A percentile compares a stretch with the other conserved stretches of the same genome.
Conservation (phyloP, 2,888 invertebrate genomes). For the Autographa gamma region DNA sequence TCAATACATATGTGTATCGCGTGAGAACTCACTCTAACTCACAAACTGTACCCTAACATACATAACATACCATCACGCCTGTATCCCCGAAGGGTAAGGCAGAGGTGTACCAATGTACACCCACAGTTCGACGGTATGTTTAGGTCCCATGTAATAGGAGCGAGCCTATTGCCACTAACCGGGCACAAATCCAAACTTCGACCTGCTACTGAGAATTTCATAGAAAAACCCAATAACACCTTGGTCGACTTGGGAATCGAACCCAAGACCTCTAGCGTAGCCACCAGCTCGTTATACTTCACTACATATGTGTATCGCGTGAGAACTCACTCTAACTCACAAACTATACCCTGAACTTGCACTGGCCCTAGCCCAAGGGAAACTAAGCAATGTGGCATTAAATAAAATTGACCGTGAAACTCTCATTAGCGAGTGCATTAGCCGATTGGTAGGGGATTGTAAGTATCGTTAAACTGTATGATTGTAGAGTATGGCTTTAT, state of each 20-base stretch:
- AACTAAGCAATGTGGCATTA: conserved; percentile 36
- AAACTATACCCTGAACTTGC: conserved; percentile 40
- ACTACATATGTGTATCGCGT: conserved; percentile 53
- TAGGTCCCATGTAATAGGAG: too few relatives aligned
- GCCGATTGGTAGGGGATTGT: conserved; percentile 48
- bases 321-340: conserved; percentile 54
- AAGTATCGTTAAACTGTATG: background rate
- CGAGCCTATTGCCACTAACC: too few relatives aligned
- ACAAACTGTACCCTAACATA: too few relatives aligned
- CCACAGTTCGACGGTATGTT: too few relatives aligned
- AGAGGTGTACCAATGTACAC: too few relatives aligned
- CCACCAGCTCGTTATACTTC: conserved; percentile 51
- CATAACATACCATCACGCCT: too few relatives aligned
- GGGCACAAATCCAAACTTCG: too few relatives aligned
- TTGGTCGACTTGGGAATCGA: too few relatives aligned
- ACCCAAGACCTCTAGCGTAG: too few relatives aligned
- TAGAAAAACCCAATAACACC: too few relatives aligned
- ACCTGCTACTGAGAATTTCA: too few relatives aligned
- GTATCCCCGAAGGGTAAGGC: too few relatives aligned
- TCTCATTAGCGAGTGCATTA: conserved; percentile 53
- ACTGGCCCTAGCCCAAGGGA: conserved; percentile 54
- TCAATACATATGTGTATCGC: conserved; percentile 49
- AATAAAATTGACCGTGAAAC: conserved; percentile 44
- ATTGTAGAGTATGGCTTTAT: background rate
- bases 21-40: conserved; percentile 56